Base-by-base conservation (phyloP, 2,888 invertebrate genomes). In the Meteorus cinctellus region DNA sequence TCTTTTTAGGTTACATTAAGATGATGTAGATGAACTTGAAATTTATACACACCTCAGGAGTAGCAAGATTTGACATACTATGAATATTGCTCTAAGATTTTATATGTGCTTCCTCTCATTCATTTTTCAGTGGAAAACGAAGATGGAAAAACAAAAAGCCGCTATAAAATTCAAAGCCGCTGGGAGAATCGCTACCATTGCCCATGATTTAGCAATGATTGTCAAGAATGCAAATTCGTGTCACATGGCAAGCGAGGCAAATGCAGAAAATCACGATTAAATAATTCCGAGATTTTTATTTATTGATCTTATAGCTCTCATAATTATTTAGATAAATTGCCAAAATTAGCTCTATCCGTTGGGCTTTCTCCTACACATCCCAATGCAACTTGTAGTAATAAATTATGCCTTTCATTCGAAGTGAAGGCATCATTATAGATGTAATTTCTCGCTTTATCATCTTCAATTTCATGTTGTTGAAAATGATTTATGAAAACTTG, bases 91-190 rank as follows among this genome's bases (percentile, higher is more conserved):
- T 24, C 1, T 24, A 1, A 24, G 24, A 24, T 24, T 24, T 24
- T 24, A 24, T 24, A 24, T 24, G 24, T 24, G 1, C 24, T 1
- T 24, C 24, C 24, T 24, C 24, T 24, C 24, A 24, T 24, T 24
- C 24, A 66, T 77, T 27, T 91, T 91, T 79, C 84, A 93, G 92
- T 94, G 94, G 94, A 94, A 94, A 86, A 92, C 92, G 81, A 94
- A 94, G 85, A 90, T 93, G 84, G 93, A 93, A 75, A 93, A 92
- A 86, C 91, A 92, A 87, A 92, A 91, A 81, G 94, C 93, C 0
- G 91, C 92, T 55, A 93, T 93, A 55, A 91, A 93, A 81, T 94
- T 94, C 82, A 93, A 93, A 87, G 94, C 94, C 16, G 93, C 93
- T 1, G 93, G 93, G 45, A 91, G 93, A 12, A 92, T 94, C 70